Conservation (phyloP, 1,140 invertebrate species). For the Cheumatopsyche charites region DNA sequence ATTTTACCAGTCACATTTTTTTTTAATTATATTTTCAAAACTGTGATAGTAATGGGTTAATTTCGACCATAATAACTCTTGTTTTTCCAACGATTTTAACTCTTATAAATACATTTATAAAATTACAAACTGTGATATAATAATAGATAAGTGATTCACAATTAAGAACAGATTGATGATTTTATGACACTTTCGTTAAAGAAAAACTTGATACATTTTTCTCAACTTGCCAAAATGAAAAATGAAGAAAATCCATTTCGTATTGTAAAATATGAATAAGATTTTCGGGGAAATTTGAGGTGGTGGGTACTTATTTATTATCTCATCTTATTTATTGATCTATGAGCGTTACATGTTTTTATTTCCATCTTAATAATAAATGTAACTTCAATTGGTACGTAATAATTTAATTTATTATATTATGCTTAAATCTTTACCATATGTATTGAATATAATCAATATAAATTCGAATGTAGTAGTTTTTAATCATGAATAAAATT, state of each 20-base stretch:
- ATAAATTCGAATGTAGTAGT: too few species aligned
- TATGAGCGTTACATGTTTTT: background rate
- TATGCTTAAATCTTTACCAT: slow-evolving; percentile 9
- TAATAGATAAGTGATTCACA: slow-evolving; percentile 9
- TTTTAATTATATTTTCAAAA: background rate
- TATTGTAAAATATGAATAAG: background rate
- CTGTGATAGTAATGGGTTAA: background rate
- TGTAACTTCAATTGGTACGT: background rate
- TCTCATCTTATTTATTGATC: slow-evolving; percentile 10
- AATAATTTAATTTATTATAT: slow-evolving; percentile 10
- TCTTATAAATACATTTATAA: background rate
- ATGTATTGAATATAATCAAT: too few species aligned
- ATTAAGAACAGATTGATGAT: slow-evolving; percentile 10
- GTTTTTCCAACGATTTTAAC: too few species aligned
- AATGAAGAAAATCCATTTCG: background rate
- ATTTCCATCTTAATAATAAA: slow-evolving; percentile 1
- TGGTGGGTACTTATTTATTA: slow-evolving; percentile 31
- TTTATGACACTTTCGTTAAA: slow-evolving; percentile 8
- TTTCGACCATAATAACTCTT: background rate
- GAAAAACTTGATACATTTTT: background rate
- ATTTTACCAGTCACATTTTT: background rate
- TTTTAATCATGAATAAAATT: too few species aligned
- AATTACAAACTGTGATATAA: slow-evolving; percentile 11
- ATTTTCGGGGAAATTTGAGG: slow-evolving; percentile 25
- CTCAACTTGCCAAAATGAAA: background rate